Evolutionary conservation across 2,113 vertebrate genomes (phyloP), one percentile per base, ranked within the genome.

Genomic region (Chinchilla lanigera): DNA sequence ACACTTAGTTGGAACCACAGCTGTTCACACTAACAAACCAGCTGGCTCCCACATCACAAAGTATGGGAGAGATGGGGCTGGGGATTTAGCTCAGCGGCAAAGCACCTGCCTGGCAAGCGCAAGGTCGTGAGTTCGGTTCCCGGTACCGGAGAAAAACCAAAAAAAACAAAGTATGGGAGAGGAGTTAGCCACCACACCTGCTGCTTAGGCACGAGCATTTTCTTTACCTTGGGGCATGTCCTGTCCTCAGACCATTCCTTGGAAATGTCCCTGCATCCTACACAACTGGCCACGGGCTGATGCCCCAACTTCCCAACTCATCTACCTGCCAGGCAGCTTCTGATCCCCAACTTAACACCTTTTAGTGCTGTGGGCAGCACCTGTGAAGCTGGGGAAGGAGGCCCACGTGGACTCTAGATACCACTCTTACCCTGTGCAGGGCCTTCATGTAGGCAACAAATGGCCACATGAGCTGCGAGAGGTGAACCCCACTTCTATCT

Each of bases 221-320:
- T 84, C 54, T 26, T 50, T 56, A 9, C 30, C 41, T 83, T 10
- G 26, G 54, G n/a, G 22, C 67, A 24, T 41, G 20, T 2, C 63
- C 81, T 75, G 47, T 33, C 16, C 71, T 3, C 35, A 0, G 41
- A 41, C 1, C 0, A 50, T 47, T 5, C 44, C 24, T 52, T 35
- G 17, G 52, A 78, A 44, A 28, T 7, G 24, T n/a, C 44, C 28
- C 16, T 35, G 22, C 38, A 38, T 67, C 24, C 47, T 16, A 33
- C 26, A 1, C 0, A 0, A 16, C 22, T 16, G 35, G 47, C 50
- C 56, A 17, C 28, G n/a, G 26, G 13, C 14, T 24, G 7, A 1
- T 1, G 6, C 6, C 35, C n/a, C 38, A 10, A 22, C 20, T 4
- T 5, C 4, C 41, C 50, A 3, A 4, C 60, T 33, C 60, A 26